Evolutionary conservation across 1,140 invertebrate genomes (phyloP), one percentile per base, ranked within the genome.

Genomic region (Drosophila littoralis): DNA sequence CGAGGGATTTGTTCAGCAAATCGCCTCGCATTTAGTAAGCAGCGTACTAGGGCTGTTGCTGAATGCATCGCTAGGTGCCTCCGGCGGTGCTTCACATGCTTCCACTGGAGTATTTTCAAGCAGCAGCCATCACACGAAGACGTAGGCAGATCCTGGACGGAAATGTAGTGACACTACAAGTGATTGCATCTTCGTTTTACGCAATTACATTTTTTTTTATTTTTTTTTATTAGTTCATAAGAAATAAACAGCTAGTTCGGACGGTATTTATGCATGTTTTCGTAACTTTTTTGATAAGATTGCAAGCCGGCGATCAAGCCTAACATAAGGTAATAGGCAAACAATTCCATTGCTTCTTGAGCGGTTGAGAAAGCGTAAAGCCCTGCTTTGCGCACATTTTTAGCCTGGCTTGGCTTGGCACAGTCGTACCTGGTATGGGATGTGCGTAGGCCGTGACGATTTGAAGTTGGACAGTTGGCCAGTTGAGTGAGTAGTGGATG

Each of bases 51-150:
- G 84, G 0, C 35, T 91, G n/a, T n/a, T 92, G 17, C 68, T 92
- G 0, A 92, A 91, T 65, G 88, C 91, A 10, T 81, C 89, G 6
- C 32, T 91, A 55, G 91, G 91, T 0, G 89, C 91, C 28, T 84
- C 85, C 2, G 85, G 88, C 7, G 91, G 91, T 0, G 86, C 90
- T 8, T 92, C 90, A 5, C 76, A 84, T 22, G 91, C 90, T 8
- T 81, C 90, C 6, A 64, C 77, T 6, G 75, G 77, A 0, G 51
- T 91, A 1, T 90, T 91, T n/a, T 67, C 90, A 17, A 86, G 86
- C 68, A 91, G 90, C 76, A 91, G 90, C 42, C 54, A 72, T 32
- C 67, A 77, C 36, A 40, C 45, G 51, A 64, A 77, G 46, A 15
- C 10, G 38, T 32, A n/a, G 42, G 52, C 22, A 54, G 82, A 65